A percentile compares a stretch with the other conserved stretches of the same genome.
Evolutionary conservation across 2,888 invertebrate genomes (phyloP).

Genomic region (Gandaritis pyraliata): DNA sequence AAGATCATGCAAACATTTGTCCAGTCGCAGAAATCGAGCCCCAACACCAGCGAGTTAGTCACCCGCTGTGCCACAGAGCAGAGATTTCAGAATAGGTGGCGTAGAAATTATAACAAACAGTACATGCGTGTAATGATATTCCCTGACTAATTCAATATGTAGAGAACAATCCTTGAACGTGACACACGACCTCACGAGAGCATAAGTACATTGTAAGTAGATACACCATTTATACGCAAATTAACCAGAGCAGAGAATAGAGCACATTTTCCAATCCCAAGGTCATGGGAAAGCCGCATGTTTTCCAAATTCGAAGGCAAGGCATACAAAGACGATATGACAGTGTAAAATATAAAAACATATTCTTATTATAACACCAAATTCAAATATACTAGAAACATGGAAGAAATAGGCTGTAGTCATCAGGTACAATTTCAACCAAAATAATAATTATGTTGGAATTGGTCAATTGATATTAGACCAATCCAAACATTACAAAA

Average conservation of each 20-base stretch:
- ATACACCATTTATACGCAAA: conserved; percentile 32
- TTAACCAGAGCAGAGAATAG: conserved; percentile 4
- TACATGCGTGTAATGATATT: background rate
- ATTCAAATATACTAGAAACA: too few relatives aligned
- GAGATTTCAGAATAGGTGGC: background rate
- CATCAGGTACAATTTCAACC: too few relatives aligned
- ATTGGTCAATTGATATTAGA: too few relatives aligned
- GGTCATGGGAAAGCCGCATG: conserved; percentile 31
- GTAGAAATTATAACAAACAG: conserved; percentile 13
- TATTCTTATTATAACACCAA: too few relatives aligned
- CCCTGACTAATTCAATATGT: background rate
- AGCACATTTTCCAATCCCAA: conserved; percentile 20
- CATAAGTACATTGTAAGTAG: background rate
- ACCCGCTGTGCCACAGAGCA: background rate
- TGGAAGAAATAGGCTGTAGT: too few relatives aligned
- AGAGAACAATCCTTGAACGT: conserved; percentile 42
- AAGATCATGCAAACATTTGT: background rate
- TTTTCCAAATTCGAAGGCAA: background rate
- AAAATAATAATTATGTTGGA: too few relatives aligned
- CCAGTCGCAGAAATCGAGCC: background rate
- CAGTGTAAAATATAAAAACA: background rate
- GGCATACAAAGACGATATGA: background rate
- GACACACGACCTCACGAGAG: conserved; percentile 45
- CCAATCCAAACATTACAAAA: too few relatives aligned
- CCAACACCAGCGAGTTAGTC: background rate